Evolutionary conservation across 2,888 invertebrate species (phyloP), one percentile per base, ranked within the genome.

Genomic region (Parascotia fuliginaria): DNA sequence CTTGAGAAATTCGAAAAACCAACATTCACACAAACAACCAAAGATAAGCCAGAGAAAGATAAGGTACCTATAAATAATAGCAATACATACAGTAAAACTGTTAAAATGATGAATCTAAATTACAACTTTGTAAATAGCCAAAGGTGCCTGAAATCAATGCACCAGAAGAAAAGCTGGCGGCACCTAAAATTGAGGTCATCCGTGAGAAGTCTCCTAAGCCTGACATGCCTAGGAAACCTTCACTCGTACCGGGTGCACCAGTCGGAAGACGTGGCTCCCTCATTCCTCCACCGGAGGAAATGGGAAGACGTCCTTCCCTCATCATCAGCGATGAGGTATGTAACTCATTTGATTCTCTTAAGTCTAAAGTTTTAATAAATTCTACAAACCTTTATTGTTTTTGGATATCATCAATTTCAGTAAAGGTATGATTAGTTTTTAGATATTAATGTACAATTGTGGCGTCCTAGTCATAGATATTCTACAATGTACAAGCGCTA

Each of bases 241-340:
- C 97, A 0, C 83, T 96, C 63, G 95, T 94, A 32, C 96, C 96
- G 32, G 93, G 77, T 34, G 85, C 79, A 29, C 91, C 91, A 24
- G 83, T 83, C 0, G 84, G 76, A 34, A 84, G 92, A 73, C 94
- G 98, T 71, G 98, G 98, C 51, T 98, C 98, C 41, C 94, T 98
- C 53, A 95, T 98, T 79, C 97, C 97, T 73, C 97, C 96, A 5
- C 97, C 97, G 61, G 97, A 97, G 84, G 96, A 95, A 85, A 95
- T 95, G 88, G 96, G 95, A 76, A 94, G 98, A 75, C 94, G 98
- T 72, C 97, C 98, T 68, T 97, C 97, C 73, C 94, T 98, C 70
- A 96, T 98, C 78, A 97, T 98, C 82, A 97, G 97, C 82, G 98
- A 98, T 88, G 98, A 98, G 97, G 98, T 98, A 96, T 88, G 93